phyloP scores from a whole-genome alignment of 2,888 invertebrate species.

The Melikaiella ostensackeni region DNA sequence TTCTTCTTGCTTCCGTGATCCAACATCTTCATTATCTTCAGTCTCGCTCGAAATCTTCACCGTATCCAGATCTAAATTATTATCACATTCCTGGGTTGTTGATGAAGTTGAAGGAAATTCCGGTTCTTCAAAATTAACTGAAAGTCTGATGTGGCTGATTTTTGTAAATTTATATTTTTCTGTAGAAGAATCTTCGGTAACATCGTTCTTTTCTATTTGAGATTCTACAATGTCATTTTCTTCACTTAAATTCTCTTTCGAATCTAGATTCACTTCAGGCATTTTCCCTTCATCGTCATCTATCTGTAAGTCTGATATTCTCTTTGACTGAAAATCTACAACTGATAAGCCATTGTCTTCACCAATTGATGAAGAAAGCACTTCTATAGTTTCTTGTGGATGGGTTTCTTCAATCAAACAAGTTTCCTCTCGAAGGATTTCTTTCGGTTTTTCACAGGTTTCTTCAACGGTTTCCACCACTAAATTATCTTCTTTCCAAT shows the following conservation, averaged over 20 bases:
- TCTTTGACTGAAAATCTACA: neutral
- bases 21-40: constrained; percentile 5
- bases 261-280: constrained; percentile 40
- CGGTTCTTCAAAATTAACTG: constrained; percentile 33
- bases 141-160: constrained; percentile 28
- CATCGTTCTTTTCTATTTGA: neutral
- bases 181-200: neutral
- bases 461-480: neutral
- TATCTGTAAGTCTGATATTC: neutral
- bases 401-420: neutral
- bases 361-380: neutral
- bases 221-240: constrained; percentile 13
- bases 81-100: neutral
- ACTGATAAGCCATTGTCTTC: constrained; percentile 1
- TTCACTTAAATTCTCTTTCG: constrained; percentile 36
- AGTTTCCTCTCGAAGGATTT: neutral
- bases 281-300: constrained; percentile 43
- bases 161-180: constrained; percentile 2
- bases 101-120: neutral
- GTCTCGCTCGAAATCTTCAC: constrained; percentile 35
- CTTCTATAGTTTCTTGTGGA: neutral
- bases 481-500: neutral
- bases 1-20: neutral
- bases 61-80: neutral
- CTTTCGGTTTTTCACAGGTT: neutral